phyloP scores from a whole-genome alignment of 2,113 vertebrate genomes.

The Phainopepla nitens region DNA sequence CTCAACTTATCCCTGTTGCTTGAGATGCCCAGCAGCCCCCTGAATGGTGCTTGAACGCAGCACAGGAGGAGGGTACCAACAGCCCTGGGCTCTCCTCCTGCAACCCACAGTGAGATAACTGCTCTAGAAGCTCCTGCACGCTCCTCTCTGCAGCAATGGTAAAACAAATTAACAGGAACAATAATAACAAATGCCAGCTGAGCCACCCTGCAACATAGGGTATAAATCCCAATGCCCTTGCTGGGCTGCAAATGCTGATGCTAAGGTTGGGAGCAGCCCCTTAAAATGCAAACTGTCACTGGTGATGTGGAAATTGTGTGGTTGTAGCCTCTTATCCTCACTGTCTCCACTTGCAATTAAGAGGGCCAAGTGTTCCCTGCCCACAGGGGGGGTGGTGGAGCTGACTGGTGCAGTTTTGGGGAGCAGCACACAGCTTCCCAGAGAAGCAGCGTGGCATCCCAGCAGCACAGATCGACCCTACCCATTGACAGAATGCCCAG shows the following conservation, averaged over 20 bases:
- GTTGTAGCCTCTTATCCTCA: not conserved
- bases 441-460: rapidly evolving
- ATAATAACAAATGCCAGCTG: not conserved
- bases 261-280: not conserved
- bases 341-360: not conserved
- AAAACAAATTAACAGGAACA: not conserved
- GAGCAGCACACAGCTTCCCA: not conserved
- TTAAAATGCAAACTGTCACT: not conserved
- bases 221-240: not conserved
- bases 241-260: not conserved
- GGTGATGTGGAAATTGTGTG: not conserved
- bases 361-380: not conserved
- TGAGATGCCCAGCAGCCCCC: not conserved
- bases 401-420: rapidly evolving
- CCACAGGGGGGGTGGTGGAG: rapidly evolving
- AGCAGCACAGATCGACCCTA: not conserved
- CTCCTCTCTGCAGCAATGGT: not conserved
- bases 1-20: not conserved
- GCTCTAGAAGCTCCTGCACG: not conserved
- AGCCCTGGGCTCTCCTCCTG: not conserved
- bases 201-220: not conserved
- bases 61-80: not conserved
- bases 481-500: not conserved
- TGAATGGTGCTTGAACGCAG: too few species aligned
- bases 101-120: not conserved